phyloP scores from a whole-genome alignment of 2,113 vertebrate genomes.

The Channa maculata region DNA sequence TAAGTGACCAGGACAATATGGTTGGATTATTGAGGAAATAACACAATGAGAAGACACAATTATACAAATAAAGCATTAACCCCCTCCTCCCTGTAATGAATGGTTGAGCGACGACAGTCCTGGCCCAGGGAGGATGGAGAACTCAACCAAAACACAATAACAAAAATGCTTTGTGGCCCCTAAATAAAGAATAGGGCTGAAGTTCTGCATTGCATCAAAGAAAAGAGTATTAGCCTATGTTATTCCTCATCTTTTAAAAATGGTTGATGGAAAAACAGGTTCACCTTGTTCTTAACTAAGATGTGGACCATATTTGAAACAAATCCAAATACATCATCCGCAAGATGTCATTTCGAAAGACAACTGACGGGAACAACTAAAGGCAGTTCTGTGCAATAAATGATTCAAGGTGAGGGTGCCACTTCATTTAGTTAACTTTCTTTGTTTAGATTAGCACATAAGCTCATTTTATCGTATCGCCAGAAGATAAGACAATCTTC shows the following conservation, averaged over 20 bases:
- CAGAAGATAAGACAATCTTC: slow-evolving; percentile 49
- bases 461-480: slow-evolving; percentile 26
- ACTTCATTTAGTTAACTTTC: slow-evolving; percentile 22
- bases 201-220: slow-evolving; percentile 1
- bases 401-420: slow-evolving; percentile 11
- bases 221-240: neutral
- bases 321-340: slow-evolving; percentile 5
- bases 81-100: slow-evolving; percentile 33
- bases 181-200: neutral
- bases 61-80: slow-evolving; percentile 70
- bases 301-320: slow-evolving; percentile 22
- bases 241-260: neutral
- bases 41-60: slow-evolving; percentile 78
- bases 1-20: slow-evolving; percentile 80
- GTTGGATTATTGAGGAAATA: slow-evolving; percentile 73
- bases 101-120: slow-evolving; percentile 46
- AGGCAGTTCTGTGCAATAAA: slow-evolving; percentile 15
- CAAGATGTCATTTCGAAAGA: neutral
- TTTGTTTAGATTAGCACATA: slow-evolving; percentile 36
- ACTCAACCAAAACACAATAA: slow-evolving; percentile 65
- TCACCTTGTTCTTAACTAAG: slow-evolving; percentile 16
- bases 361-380: slow-evolving; percentile 10
- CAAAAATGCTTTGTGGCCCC: slow-evolving; percentile 14
- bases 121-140: slow-evolving; percentile 17
- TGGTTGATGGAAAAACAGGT: slow-evolving; percentile 24